Percentiles rank a stretch among this genome's conserved stretches.
Conservation (phyloP, 2,113 vertebrate species). For the Hippocampus barbouri region DNA sequence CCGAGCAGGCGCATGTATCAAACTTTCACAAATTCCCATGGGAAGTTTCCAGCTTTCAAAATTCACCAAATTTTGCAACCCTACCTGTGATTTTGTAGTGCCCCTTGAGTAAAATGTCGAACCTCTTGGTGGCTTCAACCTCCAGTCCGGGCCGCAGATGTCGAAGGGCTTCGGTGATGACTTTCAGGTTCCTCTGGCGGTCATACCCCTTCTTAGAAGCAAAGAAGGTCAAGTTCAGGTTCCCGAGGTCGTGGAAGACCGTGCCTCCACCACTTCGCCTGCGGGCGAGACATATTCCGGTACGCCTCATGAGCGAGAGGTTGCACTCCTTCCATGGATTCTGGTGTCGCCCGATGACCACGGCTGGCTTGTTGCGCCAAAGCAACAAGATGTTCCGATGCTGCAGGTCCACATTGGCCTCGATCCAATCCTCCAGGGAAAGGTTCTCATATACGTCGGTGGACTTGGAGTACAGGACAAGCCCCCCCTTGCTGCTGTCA, state of each 20-base stretch:
- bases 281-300: slow-evolving; percentile 80
- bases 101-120: slow-evolving; percentile 82
- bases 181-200: slow-evolving; percentile 80
- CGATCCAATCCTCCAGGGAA: slow-evolving; percentile 94
- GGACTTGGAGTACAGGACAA: slow-evolving; percentile 82
- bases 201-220: slow-evolving; percentile 82
- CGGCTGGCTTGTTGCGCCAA: slow-evolving; percentile 84
- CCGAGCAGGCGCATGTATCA: too few species aligned
- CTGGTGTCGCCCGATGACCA: slow-evolving; percentile 94
- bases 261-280: slow-evolving; percentile 92
- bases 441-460: slow-evolving; percentile 85
- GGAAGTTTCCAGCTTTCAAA: background rate
- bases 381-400: slow-evolving; percentile 76
- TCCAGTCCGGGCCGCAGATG: slow-evolving; percentile 74
- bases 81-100: slow-evolving; percentile 83
- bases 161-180: slow-evolving; percentile 80
- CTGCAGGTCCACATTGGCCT: slow-evolving; percentile 78
- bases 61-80: background rate
- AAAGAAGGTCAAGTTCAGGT: slow-evolving; percentile 96
- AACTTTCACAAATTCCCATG: background rate
- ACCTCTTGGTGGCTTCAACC: slow-evolving; percentile 78
- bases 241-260: slow-evolving; percentile 94
- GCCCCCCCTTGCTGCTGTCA: slow-evolving; percentile 21
- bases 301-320: slow-evolving; percentile 74
- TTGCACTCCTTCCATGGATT: slow-evolving; percentile 94